Percentiles rank a stretch among this genome's conserved stretches.
Evolutionary conservation across 2,113 vertebrate genomes (phyloP).

Genomic region (Sterna hirundo): DNA sequence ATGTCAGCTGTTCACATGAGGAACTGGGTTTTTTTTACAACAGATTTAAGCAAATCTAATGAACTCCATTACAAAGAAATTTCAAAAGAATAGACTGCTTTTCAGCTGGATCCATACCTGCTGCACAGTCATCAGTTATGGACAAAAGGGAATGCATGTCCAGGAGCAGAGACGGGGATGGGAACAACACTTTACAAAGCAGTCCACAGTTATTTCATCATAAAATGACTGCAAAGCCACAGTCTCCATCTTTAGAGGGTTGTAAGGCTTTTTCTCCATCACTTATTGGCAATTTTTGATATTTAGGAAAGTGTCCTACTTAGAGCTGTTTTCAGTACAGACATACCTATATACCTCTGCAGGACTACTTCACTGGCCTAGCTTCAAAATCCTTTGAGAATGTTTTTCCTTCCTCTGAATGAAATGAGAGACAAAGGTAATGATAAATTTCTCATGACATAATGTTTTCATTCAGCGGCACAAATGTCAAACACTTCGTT

Average conservation of each 20-base stretch:
- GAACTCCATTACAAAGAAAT: not conserved
- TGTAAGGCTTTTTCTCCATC: not conserved
- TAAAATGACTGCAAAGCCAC: not conserved
- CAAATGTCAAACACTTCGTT: not conserved
- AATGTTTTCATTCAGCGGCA: constrained; percentile 28
- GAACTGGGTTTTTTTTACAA: not conserved
- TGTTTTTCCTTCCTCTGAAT: constrained; percentile 18
- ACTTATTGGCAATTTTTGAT: not conserved
- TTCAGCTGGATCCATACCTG: not conserved
- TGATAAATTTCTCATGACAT: not conserved
- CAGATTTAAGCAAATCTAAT: not conserved
- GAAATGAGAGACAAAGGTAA: constrained; percentile 11
- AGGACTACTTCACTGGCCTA: not conserved
- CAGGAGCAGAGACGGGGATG: not conserved
- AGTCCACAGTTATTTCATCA: not conserved
- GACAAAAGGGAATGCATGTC: not conserved
- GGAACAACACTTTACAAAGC: not conserved
- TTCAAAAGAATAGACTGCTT: not conserved
- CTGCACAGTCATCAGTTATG: not conserved
- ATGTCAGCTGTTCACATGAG: not conserved
- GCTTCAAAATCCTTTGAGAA: not conserved
- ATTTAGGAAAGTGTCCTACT: not conserved
- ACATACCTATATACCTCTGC: not conserved
- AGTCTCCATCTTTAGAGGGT: not conserved
- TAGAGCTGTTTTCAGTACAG: not conserved